A percentile compares a stretch with the other conserved stretches of the same genome.
Conservation (phyloP, 2,113 vertebrate genomes). For the Aspiorhynchus laticeps region DNA sequence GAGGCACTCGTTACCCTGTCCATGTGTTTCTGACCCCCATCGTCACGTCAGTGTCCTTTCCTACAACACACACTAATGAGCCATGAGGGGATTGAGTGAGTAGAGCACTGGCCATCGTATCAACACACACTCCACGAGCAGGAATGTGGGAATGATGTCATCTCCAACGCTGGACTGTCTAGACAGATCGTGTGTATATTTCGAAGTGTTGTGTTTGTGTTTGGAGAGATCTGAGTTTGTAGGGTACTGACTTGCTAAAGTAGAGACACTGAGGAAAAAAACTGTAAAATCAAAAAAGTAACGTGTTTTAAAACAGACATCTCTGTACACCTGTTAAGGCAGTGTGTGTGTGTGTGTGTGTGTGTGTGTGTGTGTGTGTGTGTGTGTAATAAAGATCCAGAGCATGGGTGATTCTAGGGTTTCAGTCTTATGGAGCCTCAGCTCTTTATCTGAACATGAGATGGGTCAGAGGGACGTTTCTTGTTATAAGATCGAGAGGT, state of each 20-base stretch:
- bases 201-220: slow-evolving; percentile 26
- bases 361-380: not conserved
- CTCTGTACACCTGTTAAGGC: slow-evolving; percentile 13
- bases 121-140: slow-evolving; percentile 12
- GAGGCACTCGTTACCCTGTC: slow-evolving; percentile 54
- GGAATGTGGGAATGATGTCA: slow-evolving; percentile 38
- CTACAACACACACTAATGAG: slow-evolving; percentile 79
- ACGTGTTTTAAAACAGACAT: not conserved
- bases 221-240: not conserved
- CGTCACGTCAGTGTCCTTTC: slow-evolving; percentile 50
- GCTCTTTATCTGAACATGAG: not conserved
- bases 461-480: not conserved
- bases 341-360: not conserved
- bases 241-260: not conserved
- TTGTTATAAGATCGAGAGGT: not conserved
- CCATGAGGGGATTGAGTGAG: slow-evolving; percentile 86
- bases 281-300: not conserved
- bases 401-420: not conserved
- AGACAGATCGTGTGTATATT: slow-evolving; percentile 44
- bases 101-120: slow-evolving; percentile 41
- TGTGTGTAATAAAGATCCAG: not conserved
- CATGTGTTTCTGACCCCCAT: slow-evolving; percentile 60
- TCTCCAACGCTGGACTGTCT: slow-evolving; percentile 36
- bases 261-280: not conserved
- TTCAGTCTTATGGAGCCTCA: not conserved